Evolutionary conservation across 2,888 invertebrate species (phyloP).

Genomic region (Netelia fuscicornis): DNA sequence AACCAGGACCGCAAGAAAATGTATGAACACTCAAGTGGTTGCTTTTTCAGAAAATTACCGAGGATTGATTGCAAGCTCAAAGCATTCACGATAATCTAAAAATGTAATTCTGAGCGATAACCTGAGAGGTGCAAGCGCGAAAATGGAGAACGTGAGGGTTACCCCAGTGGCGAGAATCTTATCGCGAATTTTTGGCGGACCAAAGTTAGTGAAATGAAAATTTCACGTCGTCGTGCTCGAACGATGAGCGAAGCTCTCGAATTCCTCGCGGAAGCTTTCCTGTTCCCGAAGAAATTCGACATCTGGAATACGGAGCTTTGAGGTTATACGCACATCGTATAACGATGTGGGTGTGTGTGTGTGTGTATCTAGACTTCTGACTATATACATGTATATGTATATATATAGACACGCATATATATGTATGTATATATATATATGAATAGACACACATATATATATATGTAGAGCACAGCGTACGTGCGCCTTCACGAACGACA

Average conservation of each 20-base stretch:
- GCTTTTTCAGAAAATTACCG: too few relatives aligned
- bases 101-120: too few relatives aligned
- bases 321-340: slow-evolving; percentile 76
- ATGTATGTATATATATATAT: neutral
- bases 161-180: neutral
- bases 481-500: slow-evolving; percentile 65
- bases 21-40: too few relatives aligned
- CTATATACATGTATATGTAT: neutral
- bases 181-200: neutral
- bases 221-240: neutral
- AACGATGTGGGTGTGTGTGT: slow-evolving; percentile 27
- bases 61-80: too few relatives aligned
- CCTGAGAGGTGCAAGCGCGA: neutral
- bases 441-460: neutral
- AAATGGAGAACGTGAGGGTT: neutral
- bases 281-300: slow-evolving; percentile 71
- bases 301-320: slow-evolving; percentile 79
- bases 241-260: neutral
- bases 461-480: slow-evolving; percentile 62
- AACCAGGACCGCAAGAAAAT: too few relatives aligned
- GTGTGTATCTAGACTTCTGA: neutral
- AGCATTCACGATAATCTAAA: too few relatives aligned
- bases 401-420: neutral
- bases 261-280: neutral
- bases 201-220: neutral